Evolutionary conservation across 2,888 invertebrate species (phyloP), one percentile per base, ranked within the genome.

Genomic region (Diploptera punctata): DNA sequence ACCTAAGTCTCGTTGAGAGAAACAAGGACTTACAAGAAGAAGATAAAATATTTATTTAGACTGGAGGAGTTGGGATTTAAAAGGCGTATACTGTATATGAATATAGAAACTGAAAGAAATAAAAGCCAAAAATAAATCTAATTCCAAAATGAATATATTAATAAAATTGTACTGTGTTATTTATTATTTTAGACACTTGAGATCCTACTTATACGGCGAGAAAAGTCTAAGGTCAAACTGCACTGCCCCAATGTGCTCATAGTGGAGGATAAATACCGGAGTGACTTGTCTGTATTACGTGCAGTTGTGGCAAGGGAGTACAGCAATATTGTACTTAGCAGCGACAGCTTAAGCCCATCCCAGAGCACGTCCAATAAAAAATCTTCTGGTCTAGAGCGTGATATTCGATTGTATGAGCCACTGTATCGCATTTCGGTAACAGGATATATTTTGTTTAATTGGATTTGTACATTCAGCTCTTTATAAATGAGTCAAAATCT

Each of bases 331-430:
- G 79, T 90, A 44, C 81, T 87, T 73, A 90, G 89, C 16, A 78
- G 76, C 38, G 77, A 77, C 13, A 79, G 62, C 72, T 89, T 86
- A 77, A 89, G 90, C 79, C 79, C 61, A 73, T 90, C 85, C 77
- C 90, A 90, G 79, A 90, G 90, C 76, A 87, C 89, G 87, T 81
- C 83, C n/a, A 81, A 83, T 72, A 86, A 87, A 76, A 86, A 87
- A 77, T 83, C 86, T 52, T 89, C 90, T 0, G 81, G 88, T 73
- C 86, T 87, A n/a, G 89, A 90, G 77, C 88, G 87, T 79, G 91
- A 90, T 78, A 84, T 89, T 29, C 82, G 87, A 74, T 81, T 89
- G 70, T 87, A 87, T 76, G 90, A 91, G 80, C 85, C 85, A 7
- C 79, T 91, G 19, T 81, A 89, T 60, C 83, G 86, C 71, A 83